Evolutionary conservation across 2,113 vertebrate genomes (phyloP), one percentile per base, ranked within the genome.

Genomic region (Plecotus auritus): DNA sequence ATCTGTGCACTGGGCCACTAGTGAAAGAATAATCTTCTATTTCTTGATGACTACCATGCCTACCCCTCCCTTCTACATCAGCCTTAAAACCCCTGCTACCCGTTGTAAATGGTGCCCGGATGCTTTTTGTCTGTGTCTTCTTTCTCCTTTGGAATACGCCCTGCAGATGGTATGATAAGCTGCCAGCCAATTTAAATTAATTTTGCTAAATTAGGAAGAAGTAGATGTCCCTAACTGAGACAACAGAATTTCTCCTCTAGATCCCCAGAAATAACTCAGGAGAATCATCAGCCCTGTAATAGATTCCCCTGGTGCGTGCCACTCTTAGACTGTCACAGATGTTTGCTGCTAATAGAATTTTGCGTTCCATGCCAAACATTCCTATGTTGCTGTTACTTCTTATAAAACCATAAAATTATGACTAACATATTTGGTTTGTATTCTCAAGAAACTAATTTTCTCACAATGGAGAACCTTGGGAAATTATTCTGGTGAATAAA

Each of bases 261-360:
- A 73, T 59, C 4, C 69, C 74, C 86, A 93, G 80, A 90, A 97
- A 77, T 70, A 94, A 95, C 81, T 86, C 18, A 16, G 32, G 59
- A 94, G 78, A 87, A 80, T 66, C 64, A 94, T 93, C 93, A 91
- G 74, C 35, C 26, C 22, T 81, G 37, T 89, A 78, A 73, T 73
- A 67, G n/a, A 66, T 49, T 76, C 64, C 87, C 13, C 0, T 49
- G 40, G n/a, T 74, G 22, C n/a, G 64, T 96, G 82, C 2, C 82
- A 40, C 74, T 88, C 66, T 26, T 77, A 59, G 56, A 59, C 11
- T 37, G 18, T 69, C 91, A 96, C 87, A 32, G 67, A 96, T 91
- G 80, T 78, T 74, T 96, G 42, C n/a, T 45, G 35, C 73, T 97
- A 97, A 97, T 94, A 93, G 94, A 92, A 96, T 98, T 98, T 97